These are phyloP conservation scores for Bombyx huttoni DNA, from an alignment of 2,888 invertebrate species.

Conservation along the genomic window DNA sequence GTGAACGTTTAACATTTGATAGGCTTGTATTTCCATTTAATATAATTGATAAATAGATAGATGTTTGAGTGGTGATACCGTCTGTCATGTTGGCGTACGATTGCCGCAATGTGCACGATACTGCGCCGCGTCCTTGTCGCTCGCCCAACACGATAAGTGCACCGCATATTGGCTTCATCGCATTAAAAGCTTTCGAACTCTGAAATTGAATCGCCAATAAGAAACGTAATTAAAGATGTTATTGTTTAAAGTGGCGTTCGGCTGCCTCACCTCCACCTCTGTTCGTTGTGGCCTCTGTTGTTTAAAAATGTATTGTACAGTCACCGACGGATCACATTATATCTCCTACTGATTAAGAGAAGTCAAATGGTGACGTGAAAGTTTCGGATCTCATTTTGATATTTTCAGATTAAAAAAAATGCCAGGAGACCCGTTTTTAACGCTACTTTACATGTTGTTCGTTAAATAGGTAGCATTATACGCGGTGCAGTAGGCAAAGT, in stretches of 20 bases:
- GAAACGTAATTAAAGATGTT: constrained; percentile 48
- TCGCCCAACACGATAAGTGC: constrained; percentile 56
- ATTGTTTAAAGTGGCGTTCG: constrained; percentile 32
- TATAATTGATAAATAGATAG: background rate
- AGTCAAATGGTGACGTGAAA: background rate
- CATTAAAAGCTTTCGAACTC: constrained; percentile 51
- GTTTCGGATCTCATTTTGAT: background rate
- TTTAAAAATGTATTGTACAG: constrained; percentile 43
- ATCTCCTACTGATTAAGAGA: background rate
- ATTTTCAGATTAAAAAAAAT: background rate
- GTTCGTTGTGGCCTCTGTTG: constrained; percentile 40
- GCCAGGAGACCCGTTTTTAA: background rate
- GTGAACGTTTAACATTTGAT: background rate
- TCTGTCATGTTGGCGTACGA: constrained; percentile 13
- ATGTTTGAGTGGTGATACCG: background rate
- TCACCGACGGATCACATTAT: background rate
- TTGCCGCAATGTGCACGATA: constrained; percentile 27
- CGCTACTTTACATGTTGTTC: background rate
- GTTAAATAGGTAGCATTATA: background rate
- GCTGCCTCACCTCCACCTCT: constrained; percentile 22
- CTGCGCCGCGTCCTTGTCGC: constrained; percentile 44
- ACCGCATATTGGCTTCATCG: constrained; percentile 40
- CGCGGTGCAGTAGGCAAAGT: too few species aligned
- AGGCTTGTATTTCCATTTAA: background rate
- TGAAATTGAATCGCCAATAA: constrained; percentile 30